Percentiles rank a stretch among this genome's conserved stretches.
Evolutionary conservation across 2,888 invertebrate genomes (phyloP).

Genomic region (Cancer borealis): DNA sequence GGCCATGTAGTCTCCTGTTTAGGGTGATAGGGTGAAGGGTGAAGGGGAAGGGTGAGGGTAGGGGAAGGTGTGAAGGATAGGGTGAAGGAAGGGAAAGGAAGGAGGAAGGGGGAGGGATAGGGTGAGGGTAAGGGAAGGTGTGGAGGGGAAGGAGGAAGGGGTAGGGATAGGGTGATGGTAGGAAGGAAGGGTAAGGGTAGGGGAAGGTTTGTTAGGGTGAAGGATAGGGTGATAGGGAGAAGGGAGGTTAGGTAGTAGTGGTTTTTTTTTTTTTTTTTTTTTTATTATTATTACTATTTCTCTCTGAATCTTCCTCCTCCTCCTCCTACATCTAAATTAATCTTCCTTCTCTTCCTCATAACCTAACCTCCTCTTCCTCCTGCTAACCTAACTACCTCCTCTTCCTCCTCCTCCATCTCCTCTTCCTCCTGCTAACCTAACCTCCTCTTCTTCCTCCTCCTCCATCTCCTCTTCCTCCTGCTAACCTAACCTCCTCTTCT

Average conservation of each 20-base stretch:
- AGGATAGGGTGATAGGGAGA: too few relatives aligned
- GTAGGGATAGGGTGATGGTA: too few relatives aligned
- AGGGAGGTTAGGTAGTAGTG: too few relatives aligned
- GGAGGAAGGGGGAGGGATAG: neutral
- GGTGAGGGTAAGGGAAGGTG: neutral
- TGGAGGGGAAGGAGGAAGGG: too few relatives aligned
- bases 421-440: neutral
- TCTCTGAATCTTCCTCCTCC: neutral
- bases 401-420: neutral
- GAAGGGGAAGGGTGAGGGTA: neutral
- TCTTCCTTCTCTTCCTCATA: neutral
- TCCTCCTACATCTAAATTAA: neutral
- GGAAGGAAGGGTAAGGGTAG: too few relatives aligned
- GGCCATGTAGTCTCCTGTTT: constrained; percentile 79
- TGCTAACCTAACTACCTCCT: neutral
- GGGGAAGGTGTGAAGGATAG: neutral
- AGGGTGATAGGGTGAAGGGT: too few relatives aligned
- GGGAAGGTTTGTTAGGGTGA: too few relatives aligned
- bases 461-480: neutral
- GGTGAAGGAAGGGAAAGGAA: neutral
- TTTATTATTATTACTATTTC: too few relatives aligned
- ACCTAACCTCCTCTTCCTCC: neutral
- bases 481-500: neutral
- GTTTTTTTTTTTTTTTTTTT: too few relatives aligned
- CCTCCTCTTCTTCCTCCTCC: neutral